Base-by-base conservation (phyloP, 2,797 vertebrate genomes). In the Pelodytes ibericus region DNA sequence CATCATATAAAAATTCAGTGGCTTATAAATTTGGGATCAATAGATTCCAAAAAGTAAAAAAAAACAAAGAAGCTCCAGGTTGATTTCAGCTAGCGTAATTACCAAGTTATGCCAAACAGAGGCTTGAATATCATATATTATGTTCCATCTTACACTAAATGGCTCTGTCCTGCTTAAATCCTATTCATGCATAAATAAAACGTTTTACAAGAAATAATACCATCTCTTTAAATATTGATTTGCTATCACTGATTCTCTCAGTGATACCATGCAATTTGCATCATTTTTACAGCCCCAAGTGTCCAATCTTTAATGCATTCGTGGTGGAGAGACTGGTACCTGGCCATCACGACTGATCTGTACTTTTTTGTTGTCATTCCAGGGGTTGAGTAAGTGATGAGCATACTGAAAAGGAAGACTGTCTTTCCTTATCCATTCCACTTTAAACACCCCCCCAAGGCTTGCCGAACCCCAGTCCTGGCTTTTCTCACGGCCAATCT, bases 291-390 rank as follows among this genome's bases (percentile, higher is more conserved):
- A 47, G 4, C 44, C 2, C 4, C 44, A 16, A 2, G 18, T 15
- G 16, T 16, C 44, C 3, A n/a, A 15, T 16, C 18, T 16, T 1
- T n/a, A 16, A 3, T 4, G 18, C 18, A 47, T 2, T 47, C 11
- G 13, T 16, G 5, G 13, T 16, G 44, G 11, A 15, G 44, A 18
- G 16, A 53, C 3, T 18, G 41, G 75, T 87, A 99, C 96, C 94
- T 99, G 96, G 71, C 95, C 95, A 69, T 99, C 96, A 81, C 95
- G 89, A 91, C 96, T 98, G 84, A 96, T 94, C 80, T 98, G 96
- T 13, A 98, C 95, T 86, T 91, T 95, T 85, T 95, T 97, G 83
- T 94, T 95, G 82, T 95, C 93, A 31, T 97, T 97, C 95, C 96
- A 97, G 15, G 93, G 94, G 84, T 98, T 99, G 36, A 94, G 86